These are phyloP conservation scores for Hemibagrus guttatus DNA, from an alignment of 2,797 vertebrate species.

Conservation along the genomic window DNA sequence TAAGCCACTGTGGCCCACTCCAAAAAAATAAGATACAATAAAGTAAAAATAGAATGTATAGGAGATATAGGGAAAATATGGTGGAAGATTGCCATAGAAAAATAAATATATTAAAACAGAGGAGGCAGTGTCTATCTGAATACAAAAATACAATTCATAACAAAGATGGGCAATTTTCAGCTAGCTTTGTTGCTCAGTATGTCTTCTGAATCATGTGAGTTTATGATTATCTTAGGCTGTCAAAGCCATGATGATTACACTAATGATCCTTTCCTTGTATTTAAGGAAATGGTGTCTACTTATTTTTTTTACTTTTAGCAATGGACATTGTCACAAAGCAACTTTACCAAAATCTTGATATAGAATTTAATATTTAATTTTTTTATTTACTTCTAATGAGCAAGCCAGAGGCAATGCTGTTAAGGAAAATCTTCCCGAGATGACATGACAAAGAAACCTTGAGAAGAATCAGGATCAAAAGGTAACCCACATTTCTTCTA, in stretches of 20 bases:
- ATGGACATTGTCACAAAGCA: background rate
- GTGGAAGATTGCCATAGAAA: too few species aligned
- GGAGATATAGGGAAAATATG: too few species aligned
- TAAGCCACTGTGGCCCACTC: too few species aligned
- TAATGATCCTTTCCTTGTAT: constrained; percentile 41
- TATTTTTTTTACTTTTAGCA: background rate
- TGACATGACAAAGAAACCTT: background rate
- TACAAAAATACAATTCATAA: background rate
- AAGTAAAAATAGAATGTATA: too few species aligned
- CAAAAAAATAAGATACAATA: too few species aligned
- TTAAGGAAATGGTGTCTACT: constrained; percentile 14
- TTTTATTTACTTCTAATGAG: too few species aligned
- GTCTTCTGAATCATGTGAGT: constrained; percentile 17
- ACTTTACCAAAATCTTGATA: background rate
- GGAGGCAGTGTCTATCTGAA: too few species aligned
- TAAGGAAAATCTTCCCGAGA: background rate
- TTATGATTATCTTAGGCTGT: constrained; percentile 36
- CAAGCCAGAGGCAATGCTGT: background rate
- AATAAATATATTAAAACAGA: too few species aligned
- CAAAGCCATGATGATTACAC: constrained; percentile 39
- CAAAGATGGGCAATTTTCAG: background rate
- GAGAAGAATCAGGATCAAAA: background rate
- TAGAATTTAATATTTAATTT: background rate
- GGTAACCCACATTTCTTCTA: background rate
- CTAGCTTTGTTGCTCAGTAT: background rate